These are phyloP conservation scores for Cottoperca gobio DNA, from an alignment of 2,797 vertebrate genomes.

Conservation along the genomic window DNA sequence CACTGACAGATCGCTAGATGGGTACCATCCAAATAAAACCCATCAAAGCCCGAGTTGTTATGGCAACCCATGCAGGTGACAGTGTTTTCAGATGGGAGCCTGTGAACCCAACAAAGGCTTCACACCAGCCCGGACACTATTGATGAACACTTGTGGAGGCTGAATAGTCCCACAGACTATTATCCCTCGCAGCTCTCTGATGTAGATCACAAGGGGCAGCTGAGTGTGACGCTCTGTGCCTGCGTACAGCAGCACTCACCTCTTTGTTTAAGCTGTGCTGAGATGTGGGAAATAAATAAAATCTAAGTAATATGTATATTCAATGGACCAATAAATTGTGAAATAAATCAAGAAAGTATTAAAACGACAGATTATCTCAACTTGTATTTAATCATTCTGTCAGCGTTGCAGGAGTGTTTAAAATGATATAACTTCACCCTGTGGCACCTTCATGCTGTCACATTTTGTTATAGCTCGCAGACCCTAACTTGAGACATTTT, in stretches of 20 bases:
- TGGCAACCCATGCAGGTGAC: conserved; percentile 69
- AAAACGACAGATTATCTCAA: not conserved
- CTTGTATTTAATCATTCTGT: no score
- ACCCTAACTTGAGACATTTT: not conserved
- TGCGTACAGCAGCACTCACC: not conserved
- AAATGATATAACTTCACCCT: not conserved
- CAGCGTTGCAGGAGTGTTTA: not conserved
- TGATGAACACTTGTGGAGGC: conserved; percentile 67
- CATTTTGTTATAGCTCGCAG: not conserved
- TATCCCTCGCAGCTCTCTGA: conserved; percentile 60
- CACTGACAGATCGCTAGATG: conserved; percentile 1
- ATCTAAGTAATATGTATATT: no score
- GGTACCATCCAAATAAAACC: conserved; percentile 21
- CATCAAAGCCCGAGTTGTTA: conserved; percentile 70
- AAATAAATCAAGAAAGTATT: not conserved
- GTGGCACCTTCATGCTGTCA: not conserved
- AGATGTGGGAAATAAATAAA: no score
- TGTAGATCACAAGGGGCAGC: conserved; percentile 42
- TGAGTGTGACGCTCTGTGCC: conserved; percentile 41
- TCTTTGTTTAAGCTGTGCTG: not conserved
- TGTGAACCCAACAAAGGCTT: conserved; percentile 72
- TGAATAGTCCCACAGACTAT: conserved; percentile 69
- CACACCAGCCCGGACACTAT: conserved; percentile 66
- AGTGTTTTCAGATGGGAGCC: conserved; percentile 48
- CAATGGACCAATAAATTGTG: not conserved